Base-by-base conservation (phyloP, 1,140 invertebrate species). In the silkworm (Bombyx mori) region DNA sequence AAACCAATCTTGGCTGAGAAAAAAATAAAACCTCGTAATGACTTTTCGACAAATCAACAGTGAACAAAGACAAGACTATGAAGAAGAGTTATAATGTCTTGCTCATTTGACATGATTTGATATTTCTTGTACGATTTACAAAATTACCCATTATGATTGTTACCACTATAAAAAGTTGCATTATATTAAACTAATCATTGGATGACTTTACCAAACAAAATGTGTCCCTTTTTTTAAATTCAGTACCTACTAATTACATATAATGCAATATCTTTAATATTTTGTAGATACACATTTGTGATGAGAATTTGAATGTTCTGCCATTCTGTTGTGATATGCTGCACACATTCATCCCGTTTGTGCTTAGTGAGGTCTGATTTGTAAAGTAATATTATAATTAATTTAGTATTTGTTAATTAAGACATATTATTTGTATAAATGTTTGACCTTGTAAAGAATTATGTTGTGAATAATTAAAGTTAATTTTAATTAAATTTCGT, bases 361-460 rank as follows among this genome's bases (percentile, higher is more conserved):
- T 77, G 69, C 67, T 79, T 75, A 77, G 73, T 75, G 71, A 82
- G 73, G 78, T 86, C 76, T 79, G 81, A 84, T 80, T 35, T 86
- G 83, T 86, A 86, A 77, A 78, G 80, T 86, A 86, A 83, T 35
- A 35, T 35, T 35, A 35, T 80, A 73, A 78, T 71, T 77, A 76
- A 73, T 75, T 60, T 82, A 79, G 80, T 75, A 69, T 60, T 82
- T 79, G 81, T 86, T 86, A 85, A 79, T 79, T 84, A 82, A 85
- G 81, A 79, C 78, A 83, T 83, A 81, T 84, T 82, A 35, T 35
- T 85, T 86, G 82, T 86, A 86, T 83, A 79, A 83, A 86, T 86
- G 83, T 82, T 86, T 87, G 78, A 87, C 74, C 77, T 75, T 87
- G 82, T 84, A 84, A 82, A 85, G 81, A 85, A 78, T 78, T 85